These are phyloP conservation scores for Anthoptus insignis DNA, from an alignment of 2,888 invertebrate species.

Conservation along the genomic window DNA sequence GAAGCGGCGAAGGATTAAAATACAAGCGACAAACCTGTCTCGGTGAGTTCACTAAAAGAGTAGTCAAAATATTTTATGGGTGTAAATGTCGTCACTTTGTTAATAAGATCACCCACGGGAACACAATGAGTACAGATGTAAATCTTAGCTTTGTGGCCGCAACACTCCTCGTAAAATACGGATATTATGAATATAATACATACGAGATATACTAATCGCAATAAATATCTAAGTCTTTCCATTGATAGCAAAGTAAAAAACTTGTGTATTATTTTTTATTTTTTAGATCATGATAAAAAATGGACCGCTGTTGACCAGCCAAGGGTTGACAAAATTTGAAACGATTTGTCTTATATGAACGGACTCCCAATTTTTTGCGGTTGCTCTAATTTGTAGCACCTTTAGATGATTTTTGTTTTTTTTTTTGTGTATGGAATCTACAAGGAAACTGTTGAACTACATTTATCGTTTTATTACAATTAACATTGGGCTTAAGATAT, in stretches of 20 bases:
- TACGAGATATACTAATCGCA: conserved; percentile 61
- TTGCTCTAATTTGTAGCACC: conserved; percentile 67
- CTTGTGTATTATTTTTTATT: conserved; percentile 58
- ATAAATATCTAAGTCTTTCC: conserved; percentile 70
- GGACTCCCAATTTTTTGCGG: conserved; percentile 78
- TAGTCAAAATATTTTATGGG: conserved; percentile 85
- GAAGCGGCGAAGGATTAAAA: conserved; percentile 11
- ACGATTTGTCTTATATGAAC: conserved; percentile 81
- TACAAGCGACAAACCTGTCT: conserved; percentile 53
- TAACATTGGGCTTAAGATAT: conserved; percentile 62
- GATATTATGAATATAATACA: conserved; percentile 70
- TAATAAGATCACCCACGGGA: conserved; percentile 76
- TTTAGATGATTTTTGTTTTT: conserved; percentile 50
- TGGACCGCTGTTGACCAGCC: conserved; percentile 70
- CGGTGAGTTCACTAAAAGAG: conserved; percentile 71
- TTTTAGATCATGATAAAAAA: conserved; percentile 69
- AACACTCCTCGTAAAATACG: conserved; percentile 77
- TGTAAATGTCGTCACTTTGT: conserved; percentile 84
- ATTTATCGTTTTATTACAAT: conserved; percentile 75
- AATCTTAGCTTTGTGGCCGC: conserved; percentile 74
- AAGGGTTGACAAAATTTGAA: conserved; percentile 77
- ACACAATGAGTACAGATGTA: conserved; percentile 78
- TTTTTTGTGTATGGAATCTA: conserved; percentile 37
- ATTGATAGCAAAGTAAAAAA: conserved; percentile 64
- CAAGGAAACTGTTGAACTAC: conserved; percentile 3